Evolutionary conservation across 2,113 vertebrate species (phyloP), one percentile per base, ranked within the genome.

Genomic region (Anseranas semipalmata): DNA sequence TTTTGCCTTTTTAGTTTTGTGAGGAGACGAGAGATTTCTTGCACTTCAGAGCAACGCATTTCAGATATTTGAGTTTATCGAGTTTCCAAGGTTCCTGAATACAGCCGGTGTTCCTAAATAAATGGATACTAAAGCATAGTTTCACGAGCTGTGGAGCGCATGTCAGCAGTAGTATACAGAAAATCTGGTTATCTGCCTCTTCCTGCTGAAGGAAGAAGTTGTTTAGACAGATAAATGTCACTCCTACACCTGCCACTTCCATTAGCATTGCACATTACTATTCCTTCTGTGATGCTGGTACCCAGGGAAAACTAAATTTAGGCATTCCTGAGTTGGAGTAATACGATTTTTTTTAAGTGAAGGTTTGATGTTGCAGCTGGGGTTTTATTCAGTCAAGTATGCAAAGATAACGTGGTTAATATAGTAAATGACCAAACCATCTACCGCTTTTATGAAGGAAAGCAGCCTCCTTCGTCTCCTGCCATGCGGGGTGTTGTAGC

Each of bases 241-340:
- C n/a, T 88, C 8, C 63, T 77, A 86, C 92, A 83, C 92, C 86
- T 95, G 83, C 83, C 43, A 62, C 63, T 96, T 92, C 75, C 75
- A 77, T 70, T 93, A 86, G 24, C 58, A 20, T 81, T 93, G 50
- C 70, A 58, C 52, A 20, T 90, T 80, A 52, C n/a, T 89, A 6
- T 65, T 91, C 37, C 45, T 73, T 93, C 88, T 70, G 22, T 63
- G 66, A 41, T 73, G 25, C 50, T 85, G 63, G 59, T 84, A 86
- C 55, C 79, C 13, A 41, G 75, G 85, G 88, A 93, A 81, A 92
- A 70, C 63, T 74, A 86, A 90, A 90, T 67, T 80, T 88, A 93
- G 68, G 63, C 84, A 93, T 77, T 66, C 55, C 75, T 71, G 83
- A 85, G 37, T 79, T 80, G 43, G 6, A 62, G 33, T 60, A 81